Evolutionary conservation across 2,888 invertebrate genomes (phyloP).

Genomic region (Tenthredo scrophulariae): DNA sequence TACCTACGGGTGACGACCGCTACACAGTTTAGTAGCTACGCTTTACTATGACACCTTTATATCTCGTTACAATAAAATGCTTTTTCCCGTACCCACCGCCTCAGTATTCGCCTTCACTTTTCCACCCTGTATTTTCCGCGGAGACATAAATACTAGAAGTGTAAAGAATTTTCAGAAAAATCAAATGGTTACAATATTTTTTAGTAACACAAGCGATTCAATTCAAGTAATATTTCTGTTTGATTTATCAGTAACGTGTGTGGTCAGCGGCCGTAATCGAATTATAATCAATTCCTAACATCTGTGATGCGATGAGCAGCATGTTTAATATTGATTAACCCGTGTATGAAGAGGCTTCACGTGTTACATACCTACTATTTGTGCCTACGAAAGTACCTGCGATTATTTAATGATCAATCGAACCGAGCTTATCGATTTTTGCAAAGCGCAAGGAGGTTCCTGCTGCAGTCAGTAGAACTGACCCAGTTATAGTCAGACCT

Average conservation of each 20-base stretch:
- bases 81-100: background rate
- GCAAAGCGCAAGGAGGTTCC: background rate
- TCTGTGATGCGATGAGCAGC: background rate
- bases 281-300: background rate
- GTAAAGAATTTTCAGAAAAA: background rate
- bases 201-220: background rate
- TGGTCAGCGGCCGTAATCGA: background rate
- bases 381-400: background rate
- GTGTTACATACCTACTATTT: background rate
- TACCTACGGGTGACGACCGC: conserved; percentile 2
- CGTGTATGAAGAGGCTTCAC: background rate
- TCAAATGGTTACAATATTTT: background rate
- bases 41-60: conserved; percentile 62
- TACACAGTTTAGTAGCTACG: conserved; percentile 68
- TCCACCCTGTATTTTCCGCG: background rate
- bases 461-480: background rate
- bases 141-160: background rate
- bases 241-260: background rate
- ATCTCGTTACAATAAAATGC: conserved; percentile 47
- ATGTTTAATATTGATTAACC: background rate
- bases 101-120: background rate
- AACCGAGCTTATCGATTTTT: background rate
- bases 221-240: background rate
- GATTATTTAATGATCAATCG: background rate
- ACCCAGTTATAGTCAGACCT: background rate